Conservation (phyloP, 1,140 invertebrate genomes). For the Phenacoccus solenopsis region DNA sequence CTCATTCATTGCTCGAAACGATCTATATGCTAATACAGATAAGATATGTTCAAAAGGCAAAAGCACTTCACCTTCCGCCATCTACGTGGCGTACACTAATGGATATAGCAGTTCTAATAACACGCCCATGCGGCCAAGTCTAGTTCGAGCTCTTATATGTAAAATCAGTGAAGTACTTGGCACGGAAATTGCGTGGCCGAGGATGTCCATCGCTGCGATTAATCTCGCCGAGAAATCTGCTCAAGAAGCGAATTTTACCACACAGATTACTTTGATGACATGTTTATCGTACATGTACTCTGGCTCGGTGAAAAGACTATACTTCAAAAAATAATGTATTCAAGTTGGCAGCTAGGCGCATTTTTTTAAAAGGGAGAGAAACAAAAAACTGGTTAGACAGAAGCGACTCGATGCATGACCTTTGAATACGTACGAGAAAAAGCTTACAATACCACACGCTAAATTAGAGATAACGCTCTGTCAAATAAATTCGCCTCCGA, state of each 20-base stretch:
- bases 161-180: too few relatives aligned
- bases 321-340: not conserved
- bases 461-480: not conserved
- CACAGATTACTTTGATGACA: not conserved
- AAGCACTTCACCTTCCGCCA: too few relatives aligned
- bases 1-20: too few relatives aligned
- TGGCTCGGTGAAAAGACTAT: not conserved
- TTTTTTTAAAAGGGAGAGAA: not conserved
- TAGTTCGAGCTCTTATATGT: too few relatives aligned
- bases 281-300: not conserved
- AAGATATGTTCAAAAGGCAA: too few relatives aligned
- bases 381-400: not conserved
- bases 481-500: constrained; percentile 1
- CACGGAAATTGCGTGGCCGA: not conserved
- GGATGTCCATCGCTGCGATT: not conserved
- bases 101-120: too few relatives aligned
- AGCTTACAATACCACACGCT: not conserved
- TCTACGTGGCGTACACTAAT: too few relatives aligned
- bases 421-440: not conserved
- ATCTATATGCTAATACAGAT: too few relatives aligned
- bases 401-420: not conserved
- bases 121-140: not conserved
- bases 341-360: not conserved
- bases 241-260: not conserved
- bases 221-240: not conserved